phyloP scores from a whole-genome alignment of 2,113 vertebrate genomes.

The Ciconia boyciana region DNA sequence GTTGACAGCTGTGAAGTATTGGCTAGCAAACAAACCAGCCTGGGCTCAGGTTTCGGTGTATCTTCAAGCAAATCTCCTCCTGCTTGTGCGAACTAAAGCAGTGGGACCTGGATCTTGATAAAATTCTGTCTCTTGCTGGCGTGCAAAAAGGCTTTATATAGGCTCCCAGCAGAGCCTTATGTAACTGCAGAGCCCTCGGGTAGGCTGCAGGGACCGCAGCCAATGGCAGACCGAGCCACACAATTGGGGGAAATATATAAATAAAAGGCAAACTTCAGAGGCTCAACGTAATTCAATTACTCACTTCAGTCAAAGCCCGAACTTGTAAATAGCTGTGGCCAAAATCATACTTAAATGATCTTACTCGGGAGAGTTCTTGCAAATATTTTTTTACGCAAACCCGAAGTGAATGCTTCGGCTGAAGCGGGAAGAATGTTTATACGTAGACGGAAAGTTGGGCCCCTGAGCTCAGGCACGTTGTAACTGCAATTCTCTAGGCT shows the following conservation, averaged over 20 bases:
- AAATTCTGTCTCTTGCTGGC: constrained; percentile 34
- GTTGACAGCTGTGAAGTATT: constrained; percentile 26
- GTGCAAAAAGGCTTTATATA: constrained; percentile 50
- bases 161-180: constrained; percentile 55
- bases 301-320: constrained; percentile 8
- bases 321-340: constrained; percentile 43
- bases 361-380: neutral
- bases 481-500: neutral
- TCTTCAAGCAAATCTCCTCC: constrained; percentile 29
- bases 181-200: constrained; percentile 53
- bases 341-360: neutral
- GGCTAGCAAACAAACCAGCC: constrained; percentile 16
- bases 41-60: neutral
- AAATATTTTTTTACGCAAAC: neutral
- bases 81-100: neutral
- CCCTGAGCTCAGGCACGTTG: neutral
- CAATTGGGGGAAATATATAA: constrained; percentile 55
- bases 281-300: constrained; percentile 22
- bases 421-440: neutral
- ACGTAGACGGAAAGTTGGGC: neutral
- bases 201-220: constrained; percentile 52
- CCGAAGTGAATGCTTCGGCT: neutral
- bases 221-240: constrained; percentile 42
- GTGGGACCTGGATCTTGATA: neutral
- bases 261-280: constrained; percentile 60